A percentile compares a stretch with the other conserved stretches of the same genome.
These are phyloP conservation scores for Perca flavescens DNA, from an alignment of 2,113 vertebrate genomes.

Conservation along the genomic window DNA sequence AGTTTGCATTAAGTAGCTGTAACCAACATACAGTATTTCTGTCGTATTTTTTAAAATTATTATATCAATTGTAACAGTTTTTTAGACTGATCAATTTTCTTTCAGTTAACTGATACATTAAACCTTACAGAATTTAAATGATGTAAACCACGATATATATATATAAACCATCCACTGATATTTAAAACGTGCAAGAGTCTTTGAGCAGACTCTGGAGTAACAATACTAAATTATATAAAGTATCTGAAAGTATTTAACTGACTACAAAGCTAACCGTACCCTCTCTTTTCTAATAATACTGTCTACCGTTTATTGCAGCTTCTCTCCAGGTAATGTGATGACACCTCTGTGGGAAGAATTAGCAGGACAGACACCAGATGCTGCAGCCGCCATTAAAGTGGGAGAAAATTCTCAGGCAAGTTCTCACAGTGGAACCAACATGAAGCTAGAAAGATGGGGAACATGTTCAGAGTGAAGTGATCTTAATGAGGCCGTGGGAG, in stretches of 20 bases:
- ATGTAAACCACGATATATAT: no score
- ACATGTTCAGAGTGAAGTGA: neutral
- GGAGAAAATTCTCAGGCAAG: conserved; percentile 83
- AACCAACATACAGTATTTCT: no score
- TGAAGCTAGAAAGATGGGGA: neutral
- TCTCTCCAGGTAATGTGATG: conserved; percentile 89
- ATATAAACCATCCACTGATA: neutral
- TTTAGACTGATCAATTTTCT: neutral
- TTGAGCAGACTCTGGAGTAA: neutral
- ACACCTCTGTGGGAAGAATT: conserved; percentile 86
- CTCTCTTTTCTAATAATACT: neutral
- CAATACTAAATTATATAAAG: neutral
- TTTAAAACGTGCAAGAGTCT: neutral
- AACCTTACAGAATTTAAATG: neutral
- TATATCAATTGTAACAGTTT: no score
- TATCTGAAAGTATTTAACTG: neutral
- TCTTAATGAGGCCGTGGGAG: neutral
- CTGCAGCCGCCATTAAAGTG: conserved; percentile 68
- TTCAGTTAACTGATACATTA: neutral
- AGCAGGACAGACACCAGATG: conserved; percentile 70
- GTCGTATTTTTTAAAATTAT: no score
- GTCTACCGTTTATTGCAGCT: conserved; percentile 67
- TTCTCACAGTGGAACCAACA: neutral
- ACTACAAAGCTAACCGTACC: neutral
- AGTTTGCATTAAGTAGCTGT: no score